Percentiles rank a stretch among this genome's conserved stretches.
Evolutionary conservation across 1,140 invertebrate species (phyloP).

Genomic region (Yoshiicerus persimilis): DNA sequence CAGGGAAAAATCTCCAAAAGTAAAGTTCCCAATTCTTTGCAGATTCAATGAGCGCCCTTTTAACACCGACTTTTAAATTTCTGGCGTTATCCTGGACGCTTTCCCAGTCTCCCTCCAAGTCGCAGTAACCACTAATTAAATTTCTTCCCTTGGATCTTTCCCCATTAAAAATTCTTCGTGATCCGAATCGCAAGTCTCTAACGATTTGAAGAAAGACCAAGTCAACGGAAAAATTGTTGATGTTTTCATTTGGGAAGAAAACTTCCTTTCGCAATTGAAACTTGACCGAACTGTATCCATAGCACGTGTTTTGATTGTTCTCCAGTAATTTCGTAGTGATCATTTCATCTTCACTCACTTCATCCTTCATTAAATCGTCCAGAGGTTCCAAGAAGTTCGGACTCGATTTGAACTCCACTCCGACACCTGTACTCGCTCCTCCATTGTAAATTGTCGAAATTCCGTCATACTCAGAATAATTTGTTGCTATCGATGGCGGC

Average conservation of each 20-base stretch:
- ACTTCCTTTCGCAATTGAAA: conserved; percentile 27
- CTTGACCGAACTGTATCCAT: not conserved
- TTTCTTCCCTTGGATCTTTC: conserved; percentile 41
- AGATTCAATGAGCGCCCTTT: not conserved
- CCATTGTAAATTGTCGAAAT: not conserved
- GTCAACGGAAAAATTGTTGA: not conserved
- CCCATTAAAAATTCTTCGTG: not conserved
- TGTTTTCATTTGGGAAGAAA: conserved; percentile 11
- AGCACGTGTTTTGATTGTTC: not conserved
- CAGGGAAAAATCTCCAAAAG: not conserved
- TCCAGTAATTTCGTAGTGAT: not conserved
- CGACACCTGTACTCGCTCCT: not conserved
- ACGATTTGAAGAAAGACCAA: not conserved
- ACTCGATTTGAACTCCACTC: not conserved
- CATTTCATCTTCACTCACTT: not conserved
- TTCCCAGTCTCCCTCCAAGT: not conserved
- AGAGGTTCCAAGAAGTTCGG: conserved; percentile 8
- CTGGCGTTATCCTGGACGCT: not conserved
- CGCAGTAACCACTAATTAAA: not conserved
- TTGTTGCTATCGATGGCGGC: not conserved
- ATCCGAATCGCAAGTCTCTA: not conserved
- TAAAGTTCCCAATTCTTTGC: conserved; percentile 28
- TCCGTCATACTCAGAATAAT: not conserved
- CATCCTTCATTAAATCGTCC: not conserved
- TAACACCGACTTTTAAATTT: not conserved